Evolutionary conservation across 2,797 vertebrate species (phyloP).

Genomic region (Chelon auratus): DNA sequence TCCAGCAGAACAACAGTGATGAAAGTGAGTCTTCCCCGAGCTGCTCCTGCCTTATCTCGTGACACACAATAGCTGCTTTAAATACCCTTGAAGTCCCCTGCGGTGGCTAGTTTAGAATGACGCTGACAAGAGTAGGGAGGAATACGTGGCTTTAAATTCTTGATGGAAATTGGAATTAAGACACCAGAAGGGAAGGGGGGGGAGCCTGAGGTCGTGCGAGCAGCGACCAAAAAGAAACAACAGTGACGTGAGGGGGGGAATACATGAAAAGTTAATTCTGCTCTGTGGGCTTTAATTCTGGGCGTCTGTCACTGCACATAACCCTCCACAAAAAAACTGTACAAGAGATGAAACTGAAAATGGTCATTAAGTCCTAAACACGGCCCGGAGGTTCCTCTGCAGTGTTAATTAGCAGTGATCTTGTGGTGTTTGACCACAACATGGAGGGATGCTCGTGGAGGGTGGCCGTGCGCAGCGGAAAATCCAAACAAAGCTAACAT

Average conservation of each 20-base stretch:
- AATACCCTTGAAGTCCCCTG: slow-evolving; percentile 75
- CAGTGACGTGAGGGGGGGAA: slow-evolving; percentile 58
- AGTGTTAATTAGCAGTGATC: slow-evolving; percentile 75
- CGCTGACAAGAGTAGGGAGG: slow-evolving; percentile 69
- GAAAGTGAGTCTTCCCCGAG: slow-evolving; percentile 76
- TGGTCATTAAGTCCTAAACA: slow-evolving; percentile 63
- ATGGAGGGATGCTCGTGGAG: slow-evolving; percentile 27
- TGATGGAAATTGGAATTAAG: slow-evolving; percentile 83
- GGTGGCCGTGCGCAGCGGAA: slow-evolving; percentile 32
- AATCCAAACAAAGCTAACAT: slow-evolving; percentile 51
- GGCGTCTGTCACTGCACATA: slow-evolving; percentile 67
- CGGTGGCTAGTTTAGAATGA: slow-evolving; percentile 67
- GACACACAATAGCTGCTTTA: slow-evolving; percentile 79
- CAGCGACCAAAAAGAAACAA: slow-evolving; percentile 67
- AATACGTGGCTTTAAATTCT: slow-evolving; percentile 73
- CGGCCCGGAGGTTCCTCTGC: slow-evolving; percentile 51
- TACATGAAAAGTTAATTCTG: slow-evolving; percentile 77
- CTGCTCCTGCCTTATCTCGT: slow-evolving; percentile 78
- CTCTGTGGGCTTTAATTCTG: slow-evolving; percentile 62
- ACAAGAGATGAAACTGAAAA: slow-evolving; percentile 68
- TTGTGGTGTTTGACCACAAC: slow-evolving; percentile 57
- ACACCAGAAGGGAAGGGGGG: slow-evolving; percentile 56
- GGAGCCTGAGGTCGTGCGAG: slow-evolving; percentile 54
- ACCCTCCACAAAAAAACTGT: slow-evolving; percentile 38
- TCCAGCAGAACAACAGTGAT: slow-evolving; percentile 69